These are phyloP conservation scores for Alloplasta piceator DNA, from an alignment of 2,888 invertebrate species.

Conservation along the genomic window DNA sequence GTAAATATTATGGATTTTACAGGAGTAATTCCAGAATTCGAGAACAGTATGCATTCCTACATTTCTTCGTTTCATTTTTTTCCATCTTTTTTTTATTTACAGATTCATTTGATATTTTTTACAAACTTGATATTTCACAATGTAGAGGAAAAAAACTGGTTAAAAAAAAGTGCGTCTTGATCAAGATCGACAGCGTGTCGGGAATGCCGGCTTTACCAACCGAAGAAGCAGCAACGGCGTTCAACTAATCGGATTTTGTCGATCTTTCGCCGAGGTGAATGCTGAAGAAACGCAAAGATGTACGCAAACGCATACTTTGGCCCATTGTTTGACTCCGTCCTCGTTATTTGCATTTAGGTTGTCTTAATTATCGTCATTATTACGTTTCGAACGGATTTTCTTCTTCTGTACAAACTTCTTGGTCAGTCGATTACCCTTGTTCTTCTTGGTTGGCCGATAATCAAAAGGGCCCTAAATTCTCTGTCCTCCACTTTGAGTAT, in stretches of 20 bases:
- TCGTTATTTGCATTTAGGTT: constrained; percentile 73
- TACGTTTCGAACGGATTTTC: constrained; percentile 50
- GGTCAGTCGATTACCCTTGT: too few species aligned
- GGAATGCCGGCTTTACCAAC: constrained; percentile 62
- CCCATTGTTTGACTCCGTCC: constrained; percentile 70
- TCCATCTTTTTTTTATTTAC: too few species aligned
- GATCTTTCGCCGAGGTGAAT: constrained; percentile 17
- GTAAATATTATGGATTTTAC: too few species aligned
- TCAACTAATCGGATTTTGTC: constrained; percentile 43
- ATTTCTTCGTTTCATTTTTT: too few species aligned
- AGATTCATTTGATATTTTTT: too few species aligned
- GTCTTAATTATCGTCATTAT: constrained; percentile 74
- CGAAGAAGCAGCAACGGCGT: constrained; percentile 13
- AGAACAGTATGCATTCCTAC: too few species aligned
- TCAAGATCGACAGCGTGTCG: constrained; percentile 58
- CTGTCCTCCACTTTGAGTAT: too few species aligned
- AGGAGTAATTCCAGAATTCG: too few species aligned
- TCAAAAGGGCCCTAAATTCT: too few species aligned
- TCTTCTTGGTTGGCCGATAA: too few species aligned
- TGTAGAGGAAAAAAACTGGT: constrained; percentile 57
- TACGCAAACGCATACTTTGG: constrained; percentile 24
- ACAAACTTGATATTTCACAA: constrained; percentile 11
- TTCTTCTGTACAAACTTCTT: too few species aligned
- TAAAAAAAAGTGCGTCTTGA: constrained; percentile 55
- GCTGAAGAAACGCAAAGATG: neutral